phyloP scores from a whole-genome alignment of 2,113 vertebrate genomes.

The Indicator indicator region DNA sequence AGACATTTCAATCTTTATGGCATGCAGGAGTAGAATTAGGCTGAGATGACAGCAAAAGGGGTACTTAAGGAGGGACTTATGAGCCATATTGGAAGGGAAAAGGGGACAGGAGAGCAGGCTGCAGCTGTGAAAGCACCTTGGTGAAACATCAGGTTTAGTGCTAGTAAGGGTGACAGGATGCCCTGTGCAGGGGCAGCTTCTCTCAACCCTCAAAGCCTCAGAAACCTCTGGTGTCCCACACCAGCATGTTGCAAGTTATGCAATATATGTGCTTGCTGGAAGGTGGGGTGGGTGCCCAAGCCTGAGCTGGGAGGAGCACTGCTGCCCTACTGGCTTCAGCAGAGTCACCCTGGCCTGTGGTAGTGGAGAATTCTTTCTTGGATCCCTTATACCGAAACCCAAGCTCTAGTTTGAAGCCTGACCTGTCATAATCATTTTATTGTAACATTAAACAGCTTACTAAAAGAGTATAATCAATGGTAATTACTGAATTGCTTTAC shows the following conservation, averaged over 20 bases:
- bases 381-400: not conserved
- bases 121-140: not conserved
- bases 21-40: not conserved
- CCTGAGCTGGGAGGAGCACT: not conserved
- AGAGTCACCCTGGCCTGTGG: not conserved
- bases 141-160: not conserved
- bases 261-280: not conserved
- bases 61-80: not conserved
- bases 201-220: not conserved
- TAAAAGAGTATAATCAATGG: not conserved
- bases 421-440: not conserved
- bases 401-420: not conserved
- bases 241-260: not conserved
- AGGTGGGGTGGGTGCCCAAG: not conserved
- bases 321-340: not conserved
- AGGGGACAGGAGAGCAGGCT: not conserved
- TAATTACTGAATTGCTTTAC: conserved; percentile 14
- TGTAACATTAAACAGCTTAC: not conserved
- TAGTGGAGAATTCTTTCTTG: not conserved
- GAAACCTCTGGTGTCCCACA: not conserved
- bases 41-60: not conserved
- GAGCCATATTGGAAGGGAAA: not conserved
- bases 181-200: not conserved
- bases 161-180: not conserved
- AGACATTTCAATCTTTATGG: not conserved